Evolutionary conservation across 2,113 vertebrate genomes (phyloP).

Genomic region (Ancistrus triradiatus): DNA sequence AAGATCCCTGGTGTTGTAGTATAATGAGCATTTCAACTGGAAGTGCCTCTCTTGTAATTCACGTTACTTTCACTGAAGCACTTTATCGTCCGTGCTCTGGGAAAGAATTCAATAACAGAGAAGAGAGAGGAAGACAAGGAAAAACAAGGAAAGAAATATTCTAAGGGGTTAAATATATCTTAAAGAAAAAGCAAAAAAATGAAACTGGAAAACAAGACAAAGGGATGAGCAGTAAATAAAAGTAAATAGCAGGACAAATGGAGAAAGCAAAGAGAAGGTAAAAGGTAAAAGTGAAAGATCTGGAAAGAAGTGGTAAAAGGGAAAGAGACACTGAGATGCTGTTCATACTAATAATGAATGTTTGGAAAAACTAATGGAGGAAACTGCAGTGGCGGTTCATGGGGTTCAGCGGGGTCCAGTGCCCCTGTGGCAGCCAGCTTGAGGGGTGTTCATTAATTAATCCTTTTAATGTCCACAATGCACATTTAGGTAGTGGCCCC

Average conservation of each 20-base stretch:
- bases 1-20: slow-evolving; percentile 55
- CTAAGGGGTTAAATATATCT: slow-evolving; percentile 8
- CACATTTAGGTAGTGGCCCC: too few relatives aligned
- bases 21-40: slow-evolving; percentile 65
- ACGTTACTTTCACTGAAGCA: slow-evolving; percentile 53
- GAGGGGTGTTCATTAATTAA: too few relatives aligned
- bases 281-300: too few relatives aligned
- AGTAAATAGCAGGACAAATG: background rate
- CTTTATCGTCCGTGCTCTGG: slow-evolving; percentile 52
- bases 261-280: background rate
- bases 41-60: slow-evolving; percentile 57
- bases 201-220: background rate
- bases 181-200: background rate
- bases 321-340: too few relatives aligned
- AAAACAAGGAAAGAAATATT: background rate
- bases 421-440: too few relatives aligned
- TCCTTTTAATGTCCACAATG: too few relatives aligned
- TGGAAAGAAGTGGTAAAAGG: background rate
- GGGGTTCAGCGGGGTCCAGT: too few relatives aligned
- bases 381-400: too few relatives aligned
- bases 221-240: background rate
- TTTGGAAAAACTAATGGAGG: too few relatives aligned
- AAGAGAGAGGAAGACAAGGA: background rate
- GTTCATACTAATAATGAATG: too few relatives aligned
- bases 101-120: background rate